These are phyloP conservation scores for Leuctra nigra DNA, from an alignment of 2,888 invertebrate genomes.

Conservation along the genomic window DNA sequence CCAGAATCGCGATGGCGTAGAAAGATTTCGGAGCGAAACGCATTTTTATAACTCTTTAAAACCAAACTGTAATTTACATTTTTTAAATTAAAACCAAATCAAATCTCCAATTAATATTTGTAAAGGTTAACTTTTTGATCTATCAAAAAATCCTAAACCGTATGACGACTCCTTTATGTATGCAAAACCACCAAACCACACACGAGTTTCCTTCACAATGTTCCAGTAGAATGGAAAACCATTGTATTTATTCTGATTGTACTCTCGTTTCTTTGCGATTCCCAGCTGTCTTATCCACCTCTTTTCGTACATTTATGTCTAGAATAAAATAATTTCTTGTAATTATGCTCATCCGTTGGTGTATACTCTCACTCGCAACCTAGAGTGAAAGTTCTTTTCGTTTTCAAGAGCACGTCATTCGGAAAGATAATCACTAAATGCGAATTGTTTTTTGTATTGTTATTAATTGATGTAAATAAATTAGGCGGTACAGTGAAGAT, in stretches of 20 bases:
- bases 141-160: too few relatives aligned
- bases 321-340: slow-evolving; percentile 3
- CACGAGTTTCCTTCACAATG: not conserved
- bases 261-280: not conserved
- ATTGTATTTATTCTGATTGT: slow-evolving; percentile 13
- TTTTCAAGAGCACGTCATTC: slow-evolving; percentile 11
- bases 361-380: slow-evolving; percentile 14
- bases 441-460: not conserved
- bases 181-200: not conserved
- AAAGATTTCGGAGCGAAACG: too few relatives aligned
- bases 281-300: not conserved
- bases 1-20: slow-evolving; percentile 5
- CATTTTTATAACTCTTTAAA: too few relatives aligned
- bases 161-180: too few relatives aligned
- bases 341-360: slow-evolving; percentile 12
- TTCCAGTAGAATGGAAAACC: slow-evolving; percentile 8
- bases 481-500: not conserved
- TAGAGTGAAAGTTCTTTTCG: slow-evolving; percentile 9
- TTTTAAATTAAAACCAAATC: too few relatives aligned
- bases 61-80: too few relatives aligned
- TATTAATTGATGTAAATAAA: not conserved
- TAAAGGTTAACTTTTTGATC: too few relatives aligned
- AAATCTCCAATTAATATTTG: too few relatives aligned
- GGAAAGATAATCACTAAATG: slow-evolving; percentile 2
- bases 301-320: too few relatives aligned